Evolutionary conservation across 1,140 invertebrate genomes (phyloP).

Genomic region (Limonius californicus): DNA sequence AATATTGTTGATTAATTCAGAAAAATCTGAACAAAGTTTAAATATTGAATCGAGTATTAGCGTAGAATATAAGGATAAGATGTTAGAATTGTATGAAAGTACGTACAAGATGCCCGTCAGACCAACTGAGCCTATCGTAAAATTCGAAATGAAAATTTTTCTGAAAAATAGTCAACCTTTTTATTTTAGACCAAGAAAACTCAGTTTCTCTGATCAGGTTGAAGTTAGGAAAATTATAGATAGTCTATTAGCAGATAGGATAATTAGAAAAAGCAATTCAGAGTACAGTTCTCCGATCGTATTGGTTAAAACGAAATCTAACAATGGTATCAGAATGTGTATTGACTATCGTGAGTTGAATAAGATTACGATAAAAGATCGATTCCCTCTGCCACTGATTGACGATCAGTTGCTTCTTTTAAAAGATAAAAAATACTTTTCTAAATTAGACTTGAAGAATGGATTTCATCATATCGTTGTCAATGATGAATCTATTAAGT

Average conservation of each 20-base stretch:
- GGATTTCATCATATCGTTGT: too few species aligned
- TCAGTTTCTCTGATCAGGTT: constrained; percentile 31
- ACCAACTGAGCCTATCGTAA: neutral
- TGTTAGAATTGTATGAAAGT: neutral
- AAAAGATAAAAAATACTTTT: too few species aligned
- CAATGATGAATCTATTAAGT: constrained; percentile 2
- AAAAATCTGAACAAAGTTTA: neutral
- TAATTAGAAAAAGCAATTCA: constrained; percentile 34
- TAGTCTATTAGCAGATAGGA: constrained; percentile 35
- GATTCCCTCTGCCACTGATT: too few species aligned
- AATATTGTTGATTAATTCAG: constrained; percentile 6
- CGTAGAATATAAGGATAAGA: neutral
- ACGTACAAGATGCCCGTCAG: constrained; percentile 2
- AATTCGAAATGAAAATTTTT: too few species aligned
- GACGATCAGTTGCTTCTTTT: too few species aligned
- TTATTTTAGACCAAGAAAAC: constrained; percentile 36
- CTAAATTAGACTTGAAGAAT: neutral
- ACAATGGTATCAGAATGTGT: constrained; percentile 33
- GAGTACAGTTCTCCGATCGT: too few species aligned
- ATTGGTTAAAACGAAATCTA: constrained; percentile 51
- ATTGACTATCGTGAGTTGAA: too few species aligned
- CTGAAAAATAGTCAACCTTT: too few species aligned
- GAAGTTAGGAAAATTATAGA: constrained; percentile 37
- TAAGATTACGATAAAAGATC: too few species aligned
- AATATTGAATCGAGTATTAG: neutral